Conservation (phyloP, 2,797 vertebrate species). For the Avahi laniger region DNA sequence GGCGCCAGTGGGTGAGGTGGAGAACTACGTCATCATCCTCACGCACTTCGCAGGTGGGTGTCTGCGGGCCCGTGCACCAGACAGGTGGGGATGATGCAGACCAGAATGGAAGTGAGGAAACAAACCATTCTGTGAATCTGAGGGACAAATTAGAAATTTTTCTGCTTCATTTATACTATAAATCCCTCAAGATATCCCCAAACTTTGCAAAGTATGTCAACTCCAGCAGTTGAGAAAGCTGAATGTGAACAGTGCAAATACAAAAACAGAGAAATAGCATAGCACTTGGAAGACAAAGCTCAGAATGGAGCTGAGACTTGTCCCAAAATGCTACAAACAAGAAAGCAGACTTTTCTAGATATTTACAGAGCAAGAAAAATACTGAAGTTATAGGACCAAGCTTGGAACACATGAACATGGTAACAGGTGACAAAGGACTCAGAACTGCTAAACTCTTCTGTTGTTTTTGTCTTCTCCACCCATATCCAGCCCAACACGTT, state of each 20-base stretch:
- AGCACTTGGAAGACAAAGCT: neutral
- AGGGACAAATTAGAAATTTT: neutral
- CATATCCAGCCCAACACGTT: neutral
- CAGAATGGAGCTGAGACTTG: neutral
- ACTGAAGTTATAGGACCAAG: neutral
- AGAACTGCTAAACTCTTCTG: neutral
- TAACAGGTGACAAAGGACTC: neutral
- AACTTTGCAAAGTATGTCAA: neutral
- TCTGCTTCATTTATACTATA: neutral
- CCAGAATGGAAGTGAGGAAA: neutral
- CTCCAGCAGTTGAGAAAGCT: neutral
- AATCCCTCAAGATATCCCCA: neutral
- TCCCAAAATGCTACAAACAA: neutral
- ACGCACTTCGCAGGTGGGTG: constrained; percentile 89
- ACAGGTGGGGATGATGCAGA: neutral
- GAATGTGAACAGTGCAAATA: neutral
- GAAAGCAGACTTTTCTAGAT: neutral
- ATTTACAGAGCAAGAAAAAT: neutral
- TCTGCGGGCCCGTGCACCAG: neutral
- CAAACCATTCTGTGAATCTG: neutral
- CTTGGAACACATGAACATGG: neutral
- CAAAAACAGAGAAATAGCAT: neutral
- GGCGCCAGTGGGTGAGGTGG: constrained; percentile 90
- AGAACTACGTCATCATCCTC: constrained; percentile 93
- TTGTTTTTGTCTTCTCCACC: neutral